Evolutionary conservation across 2,113 vertebrate species (phyloP).

Genomic region (Ictidomys tridecemlineatus): DNA sequence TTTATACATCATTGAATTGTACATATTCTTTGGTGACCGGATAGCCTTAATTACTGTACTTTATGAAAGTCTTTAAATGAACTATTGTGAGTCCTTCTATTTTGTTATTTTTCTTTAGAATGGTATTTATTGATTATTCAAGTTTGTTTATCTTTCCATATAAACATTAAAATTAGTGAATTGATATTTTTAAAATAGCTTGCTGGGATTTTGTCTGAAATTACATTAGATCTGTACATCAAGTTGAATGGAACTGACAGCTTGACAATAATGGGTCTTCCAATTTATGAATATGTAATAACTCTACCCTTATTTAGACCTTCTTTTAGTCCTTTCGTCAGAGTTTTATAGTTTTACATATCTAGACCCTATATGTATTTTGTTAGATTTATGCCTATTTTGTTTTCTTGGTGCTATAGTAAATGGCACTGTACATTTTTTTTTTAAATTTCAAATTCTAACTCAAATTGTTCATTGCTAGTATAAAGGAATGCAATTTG

Average conservation of each 20-base stretch:
- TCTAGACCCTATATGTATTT: not conserved
- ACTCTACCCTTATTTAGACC: not conserved
- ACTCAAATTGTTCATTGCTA: not conserved
- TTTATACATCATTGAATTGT: not conserved
- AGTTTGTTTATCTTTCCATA: not conserved
- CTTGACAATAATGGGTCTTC: not conserved
- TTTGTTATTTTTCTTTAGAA: not conserved
- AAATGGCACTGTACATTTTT: not conserved
- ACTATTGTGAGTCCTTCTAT: not conserved
- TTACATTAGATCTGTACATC: not conserved
- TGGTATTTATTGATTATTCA: not conserved
- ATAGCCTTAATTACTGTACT: not conserved
- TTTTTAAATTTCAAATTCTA: not conserved
- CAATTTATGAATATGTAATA: not conserved
- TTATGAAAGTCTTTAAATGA: not conserved
- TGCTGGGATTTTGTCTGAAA: not conserved
- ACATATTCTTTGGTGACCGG: not conserved
- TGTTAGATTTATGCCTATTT: not conserved
- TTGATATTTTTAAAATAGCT: not conserved
- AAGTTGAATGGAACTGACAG: not conserved
- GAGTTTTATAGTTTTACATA: not conserved
- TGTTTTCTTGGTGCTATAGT: not conserved
- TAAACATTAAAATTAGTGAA: not conserved
- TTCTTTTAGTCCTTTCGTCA: not conserved
- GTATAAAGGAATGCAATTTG: not conserved